A percentile compares a stretch with the other conserved stretches of the same genome.
Evolutionary conservation across 2,113 vertebrate species (phyloP).

Genomic region (Platysteira castanea): DNA sequence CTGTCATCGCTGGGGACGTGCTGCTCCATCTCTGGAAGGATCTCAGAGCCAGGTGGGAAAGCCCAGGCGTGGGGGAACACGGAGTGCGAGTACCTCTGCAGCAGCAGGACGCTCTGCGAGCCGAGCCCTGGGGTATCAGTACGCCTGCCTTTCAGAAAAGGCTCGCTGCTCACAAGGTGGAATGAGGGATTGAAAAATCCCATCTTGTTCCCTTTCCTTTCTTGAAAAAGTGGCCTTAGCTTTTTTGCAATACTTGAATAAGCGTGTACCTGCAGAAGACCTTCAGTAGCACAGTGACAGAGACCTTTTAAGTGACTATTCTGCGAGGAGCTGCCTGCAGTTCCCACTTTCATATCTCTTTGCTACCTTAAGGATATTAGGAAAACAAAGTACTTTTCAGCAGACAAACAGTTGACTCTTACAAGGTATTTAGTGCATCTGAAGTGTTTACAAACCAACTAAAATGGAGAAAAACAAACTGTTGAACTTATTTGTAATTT

Average conservation of each 20-base stretch:
- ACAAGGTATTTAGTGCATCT: conserved; percentile 71
- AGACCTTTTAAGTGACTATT: conserved; percentile 68
- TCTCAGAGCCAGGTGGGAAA: conserved; percentile 42
- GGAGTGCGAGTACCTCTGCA: conserved; percentile 19
- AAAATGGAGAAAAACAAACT: conserved; percentile 66
- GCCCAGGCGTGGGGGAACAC: conserved; percentile 42
- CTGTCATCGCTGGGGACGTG: conserved; percentile 23
- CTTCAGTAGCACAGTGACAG: conserved; percentile 75
- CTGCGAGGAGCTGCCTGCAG: conserved; percentile 41
- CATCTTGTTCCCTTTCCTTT: conserved; percentile 74
- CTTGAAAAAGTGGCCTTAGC: conserved; percentile 84
- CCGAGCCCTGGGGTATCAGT: conserved; percentile 41
- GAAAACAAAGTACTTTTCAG: conserved; percentile 66
- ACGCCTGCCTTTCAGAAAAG: conserved; percentile 56
- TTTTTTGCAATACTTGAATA: conserved; percentile 86
- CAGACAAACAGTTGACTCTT: conserved; percentile 68
- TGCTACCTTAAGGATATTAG: conserved; percentile 73
- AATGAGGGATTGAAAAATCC: conserved; percentile 64
- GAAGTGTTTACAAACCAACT: conserved; percentile 77
- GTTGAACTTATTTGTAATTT: conserved; percentile 72
- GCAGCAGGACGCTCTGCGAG: conserved; percentile 40
- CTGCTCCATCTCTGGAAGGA: conserved; percentile 29
- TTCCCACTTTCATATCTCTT: conserved; percentile 70
- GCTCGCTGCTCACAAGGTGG: conserved; percentile 58
- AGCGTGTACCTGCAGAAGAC: conserved; percentile 72